Conservation (phyloP, 2,113 vertebrate genomes). For the Origma solitaria region DNA sequence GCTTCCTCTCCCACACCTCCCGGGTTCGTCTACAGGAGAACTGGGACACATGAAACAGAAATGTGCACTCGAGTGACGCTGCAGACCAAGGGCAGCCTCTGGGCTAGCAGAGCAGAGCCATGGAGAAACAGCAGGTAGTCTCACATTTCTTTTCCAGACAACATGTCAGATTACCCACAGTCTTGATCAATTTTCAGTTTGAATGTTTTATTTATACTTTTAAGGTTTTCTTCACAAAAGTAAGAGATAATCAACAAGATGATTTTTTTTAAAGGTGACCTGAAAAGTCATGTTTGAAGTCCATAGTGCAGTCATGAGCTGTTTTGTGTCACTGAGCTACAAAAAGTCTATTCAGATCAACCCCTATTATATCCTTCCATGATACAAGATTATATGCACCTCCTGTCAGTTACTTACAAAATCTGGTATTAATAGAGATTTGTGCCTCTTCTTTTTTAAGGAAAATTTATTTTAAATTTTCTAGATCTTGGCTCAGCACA, state of each 20-base stretch:
- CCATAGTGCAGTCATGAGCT: neutral
- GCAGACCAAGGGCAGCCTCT: neutral
- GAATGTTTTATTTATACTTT: neutral
- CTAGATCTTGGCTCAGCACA: neutral
- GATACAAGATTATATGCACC: neutral
- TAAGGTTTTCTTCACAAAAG: neutral
- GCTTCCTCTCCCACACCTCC: neutral
- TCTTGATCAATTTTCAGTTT: neutral
- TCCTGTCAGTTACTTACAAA: neutral
- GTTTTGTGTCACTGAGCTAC: neutral
- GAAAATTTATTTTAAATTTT: neutral
- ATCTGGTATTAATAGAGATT: neutral
- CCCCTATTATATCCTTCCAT: neutral
- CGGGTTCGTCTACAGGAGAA: neutral
- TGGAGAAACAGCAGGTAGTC: neutral
- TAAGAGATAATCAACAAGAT: neutral
- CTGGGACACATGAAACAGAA: neutral
- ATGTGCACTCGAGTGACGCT: neutral
- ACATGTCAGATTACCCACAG: neutral
- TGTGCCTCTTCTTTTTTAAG: neutral
- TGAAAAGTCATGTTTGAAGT: neutral
- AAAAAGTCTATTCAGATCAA: neutral
- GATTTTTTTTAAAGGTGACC: no score
- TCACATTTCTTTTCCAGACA: neutral
- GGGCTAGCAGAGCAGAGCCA: neutral